A percentile compares a stretch with the other conserved stretches of the same genome.
These are phyloP conservation scores for Aphaenogaster rudis DNA, from an alignment of 1,140 invertebrate genomes.

Conservation along the genomic window DNA sequence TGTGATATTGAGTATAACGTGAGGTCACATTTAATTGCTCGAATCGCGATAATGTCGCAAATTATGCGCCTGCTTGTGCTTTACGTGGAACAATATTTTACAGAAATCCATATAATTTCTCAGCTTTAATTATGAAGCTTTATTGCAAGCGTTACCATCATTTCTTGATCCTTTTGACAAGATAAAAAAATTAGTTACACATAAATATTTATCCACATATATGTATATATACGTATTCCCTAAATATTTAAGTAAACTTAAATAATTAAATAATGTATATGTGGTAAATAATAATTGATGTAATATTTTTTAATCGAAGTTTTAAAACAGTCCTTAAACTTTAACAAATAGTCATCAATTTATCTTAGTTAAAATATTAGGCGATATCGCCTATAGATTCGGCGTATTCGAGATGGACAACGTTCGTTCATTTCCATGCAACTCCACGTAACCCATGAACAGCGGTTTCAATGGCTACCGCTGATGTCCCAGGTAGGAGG, in stretches of 20 bases:
- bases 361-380: background rate
- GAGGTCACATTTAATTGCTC: conserved; percentile 45
- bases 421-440: conserved; percentile 71
- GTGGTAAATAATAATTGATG: too few species aligned
- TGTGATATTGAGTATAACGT: conserved; percentile 2
- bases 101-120: background rate
- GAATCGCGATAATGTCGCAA: conserved; percentile 30
- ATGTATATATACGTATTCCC: background rate
- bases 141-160: background rate
- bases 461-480: conserved; percentile 69
- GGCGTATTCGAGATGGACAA: background rate
- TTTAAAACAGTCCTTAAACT: background rate
- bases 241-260: background rate
- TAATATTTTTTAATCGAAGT: background rate
- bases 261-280: background rate
- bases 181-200: background rate
- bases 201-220: background rate
- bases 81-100: conserved; percentile 12
- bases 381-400: background rate
- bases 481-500: conserved; percentile 65
- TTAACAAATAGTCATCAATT: background rate
- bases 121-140: background rate
- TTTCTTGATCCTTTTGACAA: background rate
- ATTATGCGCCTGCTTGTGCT: conserved; percentile 26
- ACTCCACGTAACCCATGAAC: conserved; percentile 65